These are phyloP conservation scores for Rhodinocichla rosea DNA, from an alignment of 2,113 vertebrate genomes.

Conservation along the genomic window DNA sequence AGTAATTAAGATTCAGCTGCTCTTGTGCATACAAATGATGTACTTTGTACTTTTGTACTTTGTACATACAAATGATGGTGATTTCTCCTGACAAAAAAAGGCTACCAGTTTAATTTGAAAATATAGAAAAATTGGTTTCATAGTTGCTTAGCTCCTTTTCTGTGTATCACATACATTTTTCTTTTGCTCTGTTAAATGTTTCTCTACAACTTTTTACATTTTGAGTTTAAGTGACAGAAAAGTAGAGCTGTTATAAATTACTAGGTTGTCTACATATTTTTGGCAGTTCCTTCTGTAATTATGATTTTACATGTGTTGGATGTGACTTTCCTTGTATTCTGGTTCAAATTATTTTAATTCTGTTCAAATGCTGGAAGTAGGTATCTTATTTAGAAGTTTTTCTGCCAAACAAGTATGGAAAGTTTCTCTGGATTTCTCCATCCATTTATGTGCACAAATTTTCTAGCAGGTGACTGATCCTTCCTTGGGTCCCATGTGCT, in stretches of 20 bases:
- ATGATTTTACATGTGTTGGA: not conserved
- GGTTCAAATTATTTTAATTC: constrained; percentile 52
- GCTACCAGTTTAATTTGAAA: not conserved
- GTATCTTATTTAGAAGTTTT: constrained; percentile 57
- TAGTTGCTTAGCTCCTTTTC: not conserved
- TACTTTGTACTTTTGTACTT: not conserved
- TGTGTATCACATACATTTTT: not conserved
- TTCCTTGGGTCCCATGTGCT: constrained; percentile 21
- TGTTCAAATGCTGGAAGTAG: constrained; percentile 37
- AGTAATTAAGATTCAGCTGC: not conserved
- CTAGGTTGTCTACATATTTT: not conserved
- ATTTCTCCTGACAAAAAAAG: not conserved
- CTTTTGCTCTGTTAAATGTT: not conserved
- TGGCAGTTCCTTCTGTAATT: not conserved
- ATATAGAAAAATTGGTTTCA: not conserved
- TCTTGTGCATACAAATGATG: not conserved
- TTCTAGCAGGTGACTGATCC: constrained; percentile 9
- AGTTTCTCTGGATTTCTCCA: constrained; percentile 49
- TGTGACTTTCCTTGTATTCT: not conserved
- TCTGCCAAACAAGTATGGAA: constrained; percentile 52
- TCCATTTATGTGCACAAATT: not conserved
- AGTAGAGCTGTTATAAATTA: not conserved
- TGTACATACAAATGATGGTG: not conserved
- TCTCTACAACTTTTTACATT: not conserved
- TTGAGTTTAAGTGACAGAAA: not conserved